Base-by-base conservation (phyloP, 1,140 invertebrate genomes). In the Sinella curviseta region DNA sequence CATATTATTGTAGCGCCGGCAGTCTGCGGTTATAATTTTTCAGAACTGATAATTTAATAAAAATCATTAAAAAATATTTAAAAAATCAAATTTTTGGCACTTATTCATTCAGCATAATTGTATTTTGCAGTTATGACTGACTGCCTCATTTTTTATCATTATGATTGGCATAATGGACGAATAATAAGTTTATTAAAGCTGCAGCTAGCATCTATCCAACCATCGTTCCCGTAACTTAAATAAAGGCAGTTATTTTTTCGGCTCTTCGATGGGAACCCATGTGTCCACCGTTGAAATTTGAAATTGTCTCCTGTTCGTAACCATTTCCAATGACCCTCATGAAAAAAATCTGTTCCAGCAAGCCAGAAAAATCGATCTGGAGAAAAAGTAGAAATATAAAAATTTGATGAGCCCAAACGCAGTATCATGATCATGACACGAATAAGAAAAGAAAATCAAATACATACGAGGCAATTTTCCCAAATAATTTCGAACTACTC, bases 311-410 rank as follows among this genome's bases (percentile, higher is more conserved):
- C 78, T 24, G 48, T 76, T 28, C 35, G 55, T 31, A 79, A 36
- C 78, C 78, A 79, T n/a, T 39, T 70, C 78, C 78, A 79, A 67
- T 36, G 36, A 34, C 78, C 78, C 76, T 79, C 78, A 28, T 33
- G 36, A 48, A 79, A 79, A 39, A 60, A 79, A 39, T 79, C 78
- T 33, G 78, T 79, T 34, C 78, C 78, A 67, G 73, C 78, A 3
- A 78, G 31, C 77, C 77, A 78, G 77, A 78, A 78, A 57, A 78
- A 78, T 26, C 77, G 77, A 60, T 78, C 77, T 78, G 33, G 28
- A n/a, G n/a, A n/a, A 20, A 76, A 36, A 20, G 39, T 48, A 12
- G n/a, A n/a, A n/a, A n/a, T n/a, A n/a, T n/a, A 48, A 48, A 48
- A 48, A 48, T 48, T 48, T 48, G 8, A 48, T 48, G 8, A 48